Evolutionary conservation across 2,797 vertebrate genomes (phyloP).

Genomic region (Crenichthys baileyi): DNA sequence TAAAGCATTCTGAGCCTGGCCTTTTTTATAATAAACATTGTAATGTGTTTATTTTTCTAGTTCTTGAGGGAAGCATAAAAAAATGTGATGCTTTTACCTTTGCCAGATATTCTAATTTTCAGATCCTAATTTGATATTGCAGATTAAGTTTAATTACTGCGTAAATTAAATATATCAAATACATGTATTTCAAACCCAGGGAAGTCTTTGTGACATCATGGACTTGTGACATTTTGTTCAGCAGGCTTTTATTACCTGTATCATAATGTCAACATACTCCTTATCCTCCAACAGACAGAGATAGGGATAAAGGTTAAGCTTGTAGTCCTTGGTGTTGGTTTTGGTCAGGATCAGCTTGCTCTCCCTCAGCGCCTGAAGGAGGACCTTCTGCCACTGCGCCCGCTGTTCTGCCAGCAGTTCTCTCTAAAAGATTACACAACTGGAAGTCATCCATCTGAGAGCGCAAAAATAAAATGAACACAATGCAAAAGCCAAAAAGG

Average conservation of each 20-base stretch:
- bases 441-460: slow-evolving; percentile 29
- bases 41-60: not conserved
- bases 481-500: not conserved
- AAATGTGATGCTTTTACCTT: slow-evolving; percentile 21
- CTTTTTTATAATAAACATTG: slow-evolving; percentile 15
- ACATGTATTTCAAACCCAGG: slow-evolving; percentile 4
- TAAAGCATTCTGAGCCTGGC: slow-evolving; percentile 22
- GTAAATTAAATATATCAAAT: slow-evolving; percentile 22
- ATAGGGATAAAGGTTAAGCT: slow-evolving; percentile 84
- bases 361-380: slow-evolving; percentile 81
- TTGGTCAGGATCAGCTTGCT: slow-evolving; percentile 76
- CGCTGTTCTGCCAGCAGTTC: slow-evolving; percentile 78
- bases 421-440: slow-evolving; percentile 78
- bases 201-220: slow-evolving; percentile 3
- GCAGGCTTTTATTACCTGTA: slow-evolving; percentile 82
- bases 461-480: slow-evolving; percentile 18
- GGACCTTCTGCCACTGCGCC: slow-evolving; percentile 76
- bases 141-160: not conserved
- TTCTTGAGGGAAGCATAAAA: slow-evolving; percentile 40
- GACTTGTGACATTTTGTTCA: not conserved
- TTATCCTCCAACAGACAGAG: slow-evolving; percentile 86
- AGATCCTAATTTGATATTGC: slow-evolving; percentile 30
- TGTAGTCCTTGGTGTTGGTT: slow-evolving; percentile 16
- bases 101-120: slow-evolving; percentile 29
- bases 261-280: slow-evolving; percentile 87